phyloP scores from a whole-genome alignment of 2,797 vertebrate genomes.

The Toxotes lorentzi region DNA sequence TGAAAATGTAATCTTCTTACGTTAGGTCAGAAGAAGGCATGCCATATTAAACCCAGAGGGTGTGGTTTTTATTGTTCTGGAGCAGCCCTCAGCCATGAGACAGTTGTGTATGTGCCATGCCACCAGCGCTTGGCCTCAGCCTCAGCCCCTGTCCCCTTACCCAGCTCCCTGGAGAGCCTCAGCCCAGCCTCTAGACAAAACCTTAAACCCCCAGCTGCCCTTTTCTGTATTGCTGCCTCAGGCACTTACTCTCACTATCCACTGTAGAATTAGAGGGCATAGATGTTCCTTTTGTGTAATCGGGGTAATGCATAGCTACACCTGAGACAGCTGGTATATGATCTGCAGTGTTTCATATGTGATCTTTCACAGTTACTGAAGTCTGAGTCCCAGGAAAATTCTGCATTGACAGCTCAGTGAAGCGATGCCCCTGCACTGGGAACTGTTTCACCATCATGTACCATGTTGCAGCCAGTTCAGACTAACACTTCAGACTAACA shows the following conservation, averaged over 20 bases:
- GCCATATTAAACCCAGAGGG: conserved; percentile 64
- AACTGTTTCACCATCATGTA: background rate
- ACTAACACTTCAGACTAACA: too few species aligned
- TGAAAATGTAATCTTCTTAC: conserved; percentile 70
- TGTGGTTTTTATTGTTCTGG: conserved; percentile 74
- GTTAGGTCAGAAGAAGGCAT: conserved; percentile 44
- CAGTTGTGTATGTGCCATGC: conserved; percentile 65
- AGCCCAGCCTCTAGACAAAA: conserved; percentile 55
- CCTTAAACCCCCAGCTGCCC: conserved; percentile 60
- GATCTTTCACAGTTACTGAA: conserved; percentile 1
- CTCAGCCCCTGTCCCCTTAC: conserved; percentile 39
- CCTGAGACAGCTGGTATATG: conserved; percentile 2
- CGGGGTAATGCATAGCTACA: conserved; percentile 16
- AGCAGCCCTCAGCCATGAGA: conserved; percentile 48
- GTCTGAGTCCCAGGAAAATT: background rate
- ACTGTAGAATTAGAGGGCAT: conserved; percentile 14
- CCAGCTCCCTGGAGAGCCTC: conserved; percentile 67
- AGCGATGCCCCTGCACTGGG: background rate
- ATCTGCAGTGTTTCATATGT: background rate
- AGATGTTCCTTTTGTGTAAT: conserved; percentile 25
- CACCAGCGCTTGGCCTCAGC: conserved; percentile 43
- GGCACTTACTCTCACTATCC: conserved; percentile 18
- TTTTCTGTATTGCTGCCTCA: conserved; percentile 39
- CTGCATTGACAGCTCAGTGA: background rate
- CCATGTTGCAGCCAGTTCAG: background rate